These are phyloP conservation scores for Rhagium mordax DNA, from an alignment of 2,888 invertebrate species.

Conservation along the genomic window DNA sequence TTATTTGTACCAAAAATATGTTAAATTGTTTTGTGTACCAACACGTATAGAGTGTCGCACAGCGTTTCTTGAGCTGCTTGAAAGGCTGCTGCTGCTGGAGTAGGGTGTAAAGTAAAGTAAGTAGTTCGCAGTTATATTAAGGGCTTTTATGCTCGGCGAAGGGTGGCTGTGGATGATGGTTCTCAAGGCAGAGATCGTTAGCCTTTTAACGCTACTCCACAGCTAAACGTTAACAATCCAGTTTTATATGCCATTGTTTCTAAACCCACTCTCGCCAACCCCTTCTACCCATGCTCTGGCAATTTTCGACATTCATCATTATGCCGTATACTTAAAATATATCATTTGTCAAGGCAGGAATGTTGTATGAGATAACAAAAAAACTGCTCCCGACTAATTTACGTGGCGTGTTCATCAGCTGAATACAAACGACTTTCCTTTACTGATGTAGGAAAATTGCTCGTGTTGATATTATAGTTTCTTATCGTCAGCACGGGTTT, in stretches of 20 bases:
- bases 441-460: too few species aligned
- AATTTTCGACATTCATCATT: conserved; percentile 27
- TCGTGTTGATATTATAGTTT: too few species aligned
- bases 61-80: conserved; percentile 20
- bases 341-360: conserved; percentile 12
- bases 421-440: too few species aligned
- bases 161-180: conserved; percentile 49
- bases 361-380: not conserved
- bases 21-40: conserved; percentile 19
- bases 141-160: conserved; percentile 47
- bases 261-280: conserved; percentile 8
- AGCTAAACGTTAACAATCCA: conserved; percentile 46
- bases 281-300: not conserved
- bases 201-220: conserved; percentile 48
- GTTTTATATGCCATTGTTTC: conserved; percentile 46
- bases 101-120: conserved; percentile 37
- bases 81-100: conserved; percentile 31
- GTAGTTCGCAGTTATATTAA: conserved; percentile 48
- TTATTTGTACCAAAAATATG: too few species aligned
- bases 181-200: conserved; percentile 49
- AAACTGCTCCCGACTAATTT: not conserved
- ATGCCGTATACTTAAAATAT: conserved; percentile 22
- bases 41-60: conserved; percentile 36
- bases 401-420: too few species aligned
- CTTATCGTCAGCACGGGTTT: too few species aligned